Percentiles rank a stretch among this genome's conserved stretches.
Evolutionary conservation across 2,888 invertebrate genomes (phyloP).

Genomic region (Dugesia japonica): DNA sequence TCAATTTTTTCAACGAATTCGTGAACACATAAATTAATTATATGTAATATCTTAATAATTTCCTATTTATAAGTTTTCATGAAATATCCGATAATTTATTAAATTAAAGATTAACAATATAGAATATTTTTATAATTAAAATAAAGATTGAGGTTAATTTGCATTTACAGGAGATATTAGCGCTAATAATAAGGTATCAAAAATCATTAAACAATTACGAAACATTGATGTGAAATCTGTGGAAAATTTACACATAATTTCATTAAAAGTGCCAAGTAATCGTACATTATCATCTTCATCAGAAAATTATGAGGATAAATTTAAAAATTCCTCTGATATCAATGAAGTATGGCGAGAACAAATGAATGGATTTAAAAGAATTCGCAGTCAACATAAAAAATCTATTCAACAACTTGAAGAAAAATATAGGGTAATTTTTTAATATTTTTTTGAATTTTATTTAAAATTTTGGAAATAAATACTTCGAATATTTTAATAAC

Average conservation of each 20-base stretch:
- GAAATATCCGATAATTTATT: no score
- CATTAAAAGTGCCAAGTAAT: background rate
- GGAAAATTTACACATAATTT: background rate
- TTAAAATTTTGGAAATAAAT: no score
- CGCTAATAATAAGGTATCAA: background rate
- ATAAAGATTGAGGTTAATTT: no score
- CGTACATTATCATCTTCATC: background rate
- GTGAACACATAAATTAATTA: no score
- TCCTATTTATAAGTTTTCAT: no score
- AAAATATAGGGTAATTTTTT: conserved; percentile 24
- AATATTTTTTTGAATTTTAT: no score
- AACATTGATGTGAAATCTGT: background rate
- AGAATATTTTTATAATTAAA: no score
- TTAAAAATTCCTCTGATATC: background rate
- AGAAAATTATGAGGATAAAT: conserved; percentile 14
- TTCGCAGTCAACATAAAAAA: conserved; percentile 89
- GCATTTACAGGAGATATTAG: background rate
- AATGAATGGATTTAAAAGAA: conserved; percentile 92
- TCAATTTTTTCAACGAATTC: no score
- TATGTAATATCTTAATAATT: no score
- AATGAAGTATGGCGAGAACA: conserved; percentile 52
- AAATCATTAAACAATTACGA: background rate
- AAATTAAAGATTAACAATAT: no score
- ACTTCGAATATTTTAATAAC: no score
- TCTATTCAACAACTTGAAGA: conserved; percentile 50